Evolutionary conservation across 2,113 vertebrate species (phyloP).

Genomic region (Neodon shergylaensis): DNA sequence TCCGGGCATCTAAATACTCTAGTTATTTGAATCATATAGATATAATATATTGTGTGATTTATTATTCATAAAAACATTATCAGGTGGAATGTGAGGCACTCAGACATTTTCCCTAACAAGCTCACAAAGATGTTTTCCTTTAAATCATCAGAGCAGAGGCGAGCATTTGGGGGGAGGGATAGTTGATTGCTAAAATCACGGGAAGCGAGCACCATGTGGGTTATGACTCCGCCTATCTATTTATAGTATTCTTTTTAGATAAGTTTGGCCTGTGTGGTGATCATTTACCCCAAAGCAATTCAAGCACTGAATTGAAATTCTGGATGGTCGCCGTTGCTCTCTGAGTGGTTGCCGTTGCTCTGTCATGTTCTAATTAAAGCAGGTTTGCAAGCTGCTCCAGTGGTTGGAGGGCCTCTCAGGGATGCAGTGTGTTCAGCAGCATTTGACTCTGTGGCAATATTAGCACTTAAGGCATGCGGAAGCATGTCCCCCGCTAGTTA

Average conservation of each 20-base stretch:
- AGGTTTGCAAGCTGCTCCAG: constrained; percentile 29
- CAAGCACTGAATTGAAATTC: neutral
- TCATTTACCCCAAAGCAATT: neutral
- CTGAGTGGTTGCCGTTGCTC: constrained; percentile 29
- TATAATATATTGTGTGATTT: neutral
- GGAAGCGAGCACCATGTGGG: neutral
- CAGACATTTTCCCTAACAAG: neutral
- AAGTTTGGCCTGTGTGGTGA: neutral
- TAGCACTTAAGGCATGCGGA: neutral
- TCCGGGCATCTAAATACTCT: neutral
- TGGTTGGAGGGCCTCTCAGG: neutral
- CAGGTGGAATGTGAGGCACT: neutral
- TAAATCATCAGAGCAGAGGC: neutral
- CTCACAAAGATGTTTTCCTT: constrained; percentile 4
- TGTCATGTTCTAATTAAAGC: constrained; percentile 58
- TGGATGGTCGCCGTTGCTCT: neutral
- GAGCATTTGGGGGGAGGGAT: neutral
- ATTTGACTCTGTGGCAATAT: constrained; percentile 43
- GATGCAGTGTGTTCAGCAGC: neutral
- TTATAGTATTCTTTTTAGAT: neutral
- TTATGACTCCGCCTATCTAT: neutral
- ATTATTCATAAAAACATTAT: neutral
- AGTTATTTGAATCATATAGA: neutral
- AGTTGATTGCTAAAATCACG: neutral
- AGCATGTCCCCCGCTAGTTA: constrained; percentile 36